Percentiles rank a stretch among this genome's conserved stretches.
These are phyloP conservation scores for Dolichopus griseipennis DNA, from an alignment of 2,888 invertebrate species.

Conservation along the genomic window DNA sequence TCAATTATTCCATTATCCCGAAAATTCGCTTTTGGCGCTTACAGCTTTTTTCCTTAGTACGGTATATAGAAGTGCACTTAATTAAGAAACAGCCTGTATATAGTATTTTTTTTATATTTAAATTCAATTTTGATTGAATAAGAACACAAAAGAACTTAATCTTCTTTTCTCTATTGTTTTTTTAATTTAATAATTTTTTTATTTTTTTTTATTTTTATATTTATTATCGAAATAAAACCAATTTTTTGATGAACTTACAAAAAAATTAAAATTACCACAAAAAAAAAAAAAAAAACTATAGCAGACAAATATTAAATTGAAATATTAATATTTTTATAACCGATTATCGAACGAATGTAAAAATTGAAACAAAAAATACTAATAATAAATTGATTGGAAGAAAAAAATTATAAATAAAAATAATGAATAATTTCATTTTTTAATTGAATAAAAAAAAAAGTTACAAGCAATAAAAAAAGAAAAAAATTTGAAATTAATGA, in stretches of 20 bases:
- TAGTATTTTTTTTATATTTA: neutral
- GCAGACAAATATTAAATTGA: neutral
- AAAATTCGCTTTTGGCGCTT: no score
- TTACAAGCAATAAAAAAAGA: constrained; percentile 11
- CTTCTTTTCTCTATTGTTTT: neutral
- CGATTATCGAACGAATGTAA: neutral
- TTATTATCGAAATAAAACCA: neutral
- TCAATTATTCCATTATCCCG: no score
- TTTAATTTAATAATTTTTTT: neutral
- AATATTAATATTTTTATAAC: neutral
- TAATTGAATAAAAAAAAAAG: constrained; percentile 13
- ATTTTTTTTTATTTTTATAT: no score
- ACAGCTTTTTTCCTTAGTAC: no score
- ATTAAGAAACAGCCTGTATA: no score
- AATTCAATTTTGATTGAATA: neutral
- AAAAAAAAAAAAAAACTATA: neutral
- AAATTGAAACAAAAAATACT: constrained; percentile 12
- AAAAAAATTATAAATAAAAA: neutral
- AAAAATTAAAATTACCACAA: neutral
- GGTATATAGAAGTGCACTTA: no score
- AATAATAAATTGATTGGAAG: constrained; percentile 9
- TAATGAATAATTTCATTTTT: neutral
- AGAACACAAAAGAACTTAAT: neutral
- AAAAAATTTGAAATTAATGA: constrained; percentile 4
- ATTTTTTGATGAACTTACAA: neutral